phyloP scores from a whole-genome alignment of 2,113 vertebrate genomes.

The Poicephalus gulielmi region DNA sequence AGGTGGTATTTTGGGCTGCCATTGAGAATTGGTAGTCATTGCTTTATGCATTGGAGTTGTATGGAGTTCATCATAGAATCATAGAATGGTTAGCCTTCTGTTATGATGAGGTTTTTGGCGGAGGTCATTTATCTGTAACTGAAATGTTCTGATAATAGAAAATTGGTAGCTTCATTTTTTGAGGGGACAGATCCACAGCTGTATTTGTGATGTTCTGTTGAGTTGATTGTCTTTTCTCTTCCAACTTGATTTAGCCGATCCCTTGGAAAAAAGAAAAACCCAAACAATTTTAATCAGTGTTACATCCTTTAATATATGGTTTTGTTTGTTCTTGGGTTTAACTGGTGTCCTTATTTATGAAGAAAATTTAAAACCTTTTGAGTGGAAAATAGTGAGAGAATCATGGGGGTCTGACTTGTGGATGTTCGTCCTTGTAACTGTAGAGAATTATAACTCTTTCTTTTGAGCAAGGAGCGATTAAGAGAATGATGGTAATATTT shows the following conservation, averaged over 20 bases:
- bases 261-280: background rate
- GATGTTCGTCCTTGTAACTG: background rate
- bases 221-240: background rate
- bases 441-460: background rate
- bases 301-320: background rate
- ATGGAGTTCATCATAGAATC: background rate
- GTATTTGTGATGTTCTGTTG: accelerated
- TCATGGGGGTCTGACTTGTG: background rate
- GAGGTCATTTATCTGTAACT: background rate
- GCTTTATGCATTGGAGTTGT: background rate
- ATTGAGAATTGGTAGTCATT: background rate
- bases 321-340: background rate
- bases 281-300: background rate
- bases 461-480: background rate
- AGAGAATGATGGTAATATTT: background rate
- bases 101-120: background rate
- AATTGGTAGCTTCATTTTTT: background rate
- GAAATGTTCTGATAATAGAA: background rate
- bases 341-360: background rate
- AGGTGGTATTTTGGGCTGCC: background rate
- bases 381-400: background rate
- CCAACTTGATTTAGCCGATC: background rate
- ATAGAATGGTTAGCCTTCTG: background rate
- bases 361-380: background rate
- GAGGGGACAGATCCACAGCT: background rate